A percentile compares a stretch with the other conserved stretches of the same genome.
Evolutionary conservation across 2,888 invertebrate species (phyloP).

Genomic region (Rhopalosiphum nymphaeae): DNA sequence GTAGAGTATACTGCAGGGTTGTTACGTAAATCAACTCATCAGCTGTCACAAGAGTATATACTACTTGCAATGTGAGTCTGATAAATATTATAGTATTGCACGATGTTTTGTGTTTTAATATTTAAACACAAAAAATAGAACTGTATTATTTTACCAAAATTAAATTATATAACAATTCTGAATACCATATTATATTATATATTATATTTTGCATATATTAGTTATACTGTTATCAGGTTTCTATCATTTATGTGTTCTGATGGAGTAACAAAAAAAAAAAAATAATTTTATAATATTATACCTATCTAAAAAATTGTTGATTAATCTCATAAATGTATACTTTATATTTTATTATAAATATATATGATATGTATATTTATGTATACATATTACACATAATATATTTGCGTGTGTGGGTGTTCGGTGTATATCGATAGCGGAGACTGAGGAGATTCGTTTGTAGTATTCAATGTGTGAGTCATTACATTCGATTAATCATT

Average conservation of each 20-base stretch:
- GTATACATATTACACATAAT: background rate
- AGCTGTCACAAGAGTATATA: background rate
- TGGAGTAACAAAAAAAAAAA: background rate
- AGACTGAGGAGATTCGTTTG: background rate
- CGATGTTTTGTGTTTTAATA: background rate
- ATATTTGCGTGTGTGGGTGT: background rate
- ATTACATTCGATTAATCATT: constrained; percentile 23
- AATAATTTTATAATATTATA: background rate
- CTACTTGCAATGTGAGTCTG: background rate
- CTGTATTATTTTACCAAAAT: background rate
- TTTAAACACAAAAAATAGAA: background rate
- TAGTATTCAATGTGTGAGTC: constrained; percentile 4
- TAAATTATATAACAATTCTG: background rate
- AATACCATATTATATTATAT: background rate
- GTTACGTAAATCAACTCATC: background rate
- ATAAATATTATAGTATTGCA: background rate
- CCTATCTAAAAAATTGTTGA: background rate
- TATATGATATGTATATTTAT: background rate
- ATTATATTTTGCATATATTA: background rate
- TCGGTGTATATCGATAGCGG: background rate
- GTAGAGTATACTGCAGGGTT: background rate
- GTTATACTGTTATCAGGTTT: background rate
- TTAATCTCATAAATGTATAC: background rate
- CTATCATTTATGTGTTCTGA: background rate
- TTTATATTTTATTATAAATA: no score